Conservation (phyloP, 2,113 vertebrate species). For the Otocyon megalotis region DNA sequence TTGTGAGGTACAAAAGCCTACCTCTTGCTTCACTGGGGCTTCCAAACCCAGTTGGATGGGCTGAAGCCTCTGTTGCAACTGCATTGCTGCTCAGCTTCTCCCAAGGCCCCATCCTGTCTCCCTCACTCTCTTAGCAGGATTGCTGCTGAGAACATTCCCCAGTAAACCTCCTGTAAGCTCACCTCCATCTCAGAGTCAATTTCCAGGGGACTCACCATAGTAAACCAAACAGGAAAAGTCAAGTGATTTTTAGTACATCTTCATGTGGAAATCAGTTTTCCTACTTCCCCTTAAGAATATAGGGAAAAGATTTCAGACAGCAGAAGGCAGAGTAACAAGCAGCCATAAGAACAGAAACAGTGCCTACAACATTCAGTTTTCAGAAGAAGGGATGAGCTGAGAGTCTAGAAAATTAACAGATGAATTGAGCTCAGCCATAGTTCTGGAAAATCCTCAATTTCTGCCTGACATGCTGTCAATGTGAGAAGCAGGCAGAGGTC, state of each 20-base stretch:
- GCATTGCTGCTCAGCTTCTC: no score
- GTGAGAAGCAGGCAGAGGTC: background rate
- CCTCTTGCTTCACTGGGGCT: background rate
- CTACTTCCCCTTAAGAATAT: background rate
- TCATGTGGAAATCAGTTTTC: background rate
- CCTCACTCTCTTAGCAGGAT: no score
- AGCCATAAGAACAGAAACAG: background rate
- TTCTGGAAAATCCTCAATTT: background rate
- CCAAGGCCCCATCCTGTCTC: accelerated
- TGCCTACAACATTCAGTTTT: background rate
- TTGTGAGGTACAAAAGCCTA: background rate
- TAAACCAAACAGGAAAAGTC: background rate
- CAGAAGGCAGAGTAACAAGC: background rate
- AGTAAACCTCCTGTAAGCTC: background rate
- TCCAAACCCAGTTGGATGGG: no score
- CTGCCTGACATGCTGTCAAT: background rate
- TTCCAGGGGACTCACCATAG: background rate
- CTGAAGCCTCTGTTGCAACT: background rate
- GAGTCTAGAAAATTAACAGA: background rate
- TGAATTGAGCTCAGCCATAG: background rate
- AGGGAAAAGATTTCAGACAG: background rate
- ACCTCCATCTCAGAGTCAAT: background rate
- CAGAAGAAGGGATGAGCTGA: background rate
- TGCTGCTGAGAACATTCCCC: background rate
- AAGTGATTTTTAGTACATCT: background rate